Base-by-base conservation (phyloP, 2,797 vertebrate genomes). In the Mionectes olivaceus region DNA sequence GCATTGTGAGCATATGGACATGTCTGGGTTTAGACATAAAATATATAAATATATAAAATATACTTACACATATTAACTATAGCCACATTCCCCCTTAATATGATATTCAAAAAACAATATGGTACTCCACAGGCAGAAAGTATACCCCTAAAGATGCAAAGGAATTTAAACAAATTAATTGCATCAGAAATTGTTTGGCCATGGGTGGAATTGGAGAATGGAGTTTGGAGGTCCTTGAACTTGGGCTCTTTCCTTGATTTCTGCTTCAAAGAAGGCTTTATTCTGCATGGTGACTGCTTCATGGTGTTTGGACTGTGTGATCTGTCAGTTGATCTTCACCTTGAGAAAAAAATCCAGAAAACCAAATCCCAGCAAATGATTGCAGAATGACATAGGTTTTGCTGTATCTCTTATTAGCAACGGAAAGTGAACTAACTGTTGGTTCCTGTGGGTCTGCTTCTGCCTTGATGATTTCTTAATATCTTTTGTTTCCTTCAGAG, bases 401-500 rank as follows among this genome's bases (percentile, higher is more conserved):
- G 43, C 37, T 87, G 22, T 35, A 22, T 37, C 67, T 63, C 44
- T n/a, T 49, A 53, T 74, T 84, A 87, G 22, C 83, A 90, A 60
- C 35, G 74, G 59, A 50, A 91, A 82, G 52, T 64, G 87, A 92
- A 81, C n/a, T 71, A 83, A 50, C 70, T 96, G 56, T 60, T 91
- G 22, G 12, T 41, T 88, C 89, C 83, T 83, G 5, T 56, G 74
- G 83, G 90, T 70, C 46, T 84, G 44, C 60, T 83, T 69, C 88
- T 92, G 77, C 79, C 84, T 88, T 63, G 44, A 71, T 95, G 87
- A 84, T 87, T 94, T 94, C 90, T 84, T 85, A 77, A 90, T 89
- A 32, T 75, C 80, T 81, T 93, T 85, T 91, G 67, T 92, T 94
- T 95, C 95, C 82, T 91, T 95, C 85, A 86, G 89, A 97, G 95